These are phyloP conservation scores for Aplochiton taeniatus DNA, from an alignment of 2,797 vertebrate genomes.

Conservation along the genomic window DNA sequence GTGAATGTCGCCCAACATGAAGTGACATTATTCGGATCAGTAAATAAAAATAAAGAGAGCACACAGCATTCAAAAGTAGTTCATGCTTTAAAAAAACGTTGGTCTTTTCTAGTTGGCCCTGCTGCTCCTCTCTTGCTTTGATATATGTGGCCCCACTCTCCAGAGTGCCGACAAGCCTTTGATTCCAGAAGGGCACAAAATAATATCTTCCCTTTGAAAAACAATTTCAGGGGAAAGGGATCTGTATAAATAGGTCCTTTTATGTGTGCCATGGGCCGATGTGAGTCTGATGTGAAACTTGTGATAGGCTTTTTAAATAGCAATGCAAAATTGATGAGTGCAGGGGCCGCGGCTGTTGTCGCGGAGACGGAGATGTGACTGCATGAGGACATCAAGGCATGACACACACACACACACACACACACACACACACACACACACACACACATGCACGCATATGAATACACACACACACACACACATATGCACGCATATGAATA, in stretches of 20 bases:
- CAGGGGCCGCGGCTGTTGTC: constrained; percentile 72
- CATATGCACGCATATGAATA: not conserved
- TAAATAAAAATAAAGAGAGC: constrained; percentile 74
- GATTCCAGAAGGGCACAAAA: constrained; percentile 78
- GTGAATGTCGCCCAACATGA: constrained; percentile 65
- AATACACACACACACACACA: not conserved
- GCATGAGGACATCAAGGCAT: constrained; percentile 79
- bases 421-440: not conserved
- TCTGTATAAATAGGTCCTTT: constrained; percentile 80
- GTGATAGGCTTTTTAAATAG: constrained; percentile 79
- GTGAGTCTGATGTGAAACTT: constrained; percentile 75
- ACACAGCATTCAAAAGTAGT: constrained; percentile 72
- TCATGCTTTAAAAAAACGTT: constrained; percentile 67
- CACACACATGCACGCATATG: not conserved
- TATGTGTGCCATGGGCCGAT: constrained; percentile 74
- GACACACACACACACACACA: constrained; percentile 17
- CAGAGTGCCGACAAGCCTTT: constrained; percentile 70
- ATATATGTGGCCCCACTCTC: constrained; percentile 73
- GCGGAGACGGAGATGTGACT: constrained; percentile 75
- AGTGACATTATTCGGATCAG: constrained; percentile 71
- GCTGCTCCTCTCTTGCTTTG: constrained; percentile 74
- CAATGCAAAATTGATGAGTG: constrained; percentile 82
- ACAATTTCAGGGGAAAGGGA: constrained; percentile 77
- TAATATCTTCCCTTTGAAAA: constrained; percentile 82
- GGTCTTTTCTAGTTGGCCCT: constrained; percentile 56